Evolutionary conservation across 1,140 invertebrate genomes (phyloP).

Genomic region (Aphaenogaster floridana): DNA sequence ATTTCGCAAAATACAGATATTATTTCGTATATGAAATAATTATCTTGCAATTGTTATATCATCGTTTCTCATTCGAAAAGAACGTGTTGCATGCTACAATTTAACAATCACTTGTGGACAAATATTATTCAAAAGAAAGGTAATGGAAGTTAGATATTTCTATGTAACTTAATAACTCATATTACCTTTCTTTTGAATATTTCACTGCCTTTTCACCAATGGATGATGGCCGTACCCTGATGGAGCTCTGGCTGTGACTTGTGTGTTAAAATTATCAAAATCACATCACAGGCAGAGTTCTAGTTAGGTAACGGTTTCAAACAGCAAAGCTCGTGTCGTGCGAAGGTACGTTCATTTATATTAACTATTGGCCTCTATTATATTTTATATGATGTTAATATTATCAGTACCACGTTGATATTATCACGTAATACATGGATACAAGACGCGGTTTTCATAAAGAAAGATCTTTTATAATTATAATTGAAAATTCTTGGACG

Average conservation of each 20-base stretch:
- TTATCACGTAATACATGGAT: neutral
- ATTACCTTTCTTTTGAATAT: constrained; percentile 52
- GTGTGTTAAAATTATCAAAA: constrained; percentile 87
- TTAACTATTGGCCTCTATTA: constrained; percentile 58
- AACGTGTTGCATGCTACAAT: constrained; percentile 59
- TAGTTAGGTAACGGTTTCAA: constrained; percentile 90
- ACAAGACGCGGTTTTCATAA: neutral
- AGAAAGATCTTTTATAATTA: constrained; percentile 12
- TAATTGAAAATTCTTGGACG: neutral
- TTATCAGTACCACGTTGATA: neutral
- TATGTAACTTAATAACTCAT: neutral
- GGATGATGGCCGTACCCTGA: constrained; percentile 87
- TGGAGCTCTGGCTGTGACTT: constrained; percentile 93
- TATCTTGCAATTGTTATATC: neutral
- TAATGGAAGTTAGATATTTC: neutral
- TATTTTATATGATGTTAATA: neutral
- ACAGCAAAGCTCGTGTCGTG: constrained; percentile 71
- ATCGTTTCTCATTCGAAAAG: constrained; percentile 25
- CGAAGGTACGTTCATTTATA: constrained; percentile 72
- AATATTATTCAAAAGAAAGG: constrained; percentile 45
- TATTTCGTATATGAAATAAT: neutral
- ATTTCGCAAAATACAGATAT: neutral
- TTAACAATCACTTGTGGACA: constrained; percentile 11
- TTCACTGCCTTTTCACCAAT: constrained; percentile 66
- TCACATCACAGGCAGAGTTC: constrained; percentile 98